Evolutionary conservation across 2,113 vertebrate species (phyloP), one percentile per base, ranked within the genome.

Genomic region (Cromileptes altivelis): DNA sequence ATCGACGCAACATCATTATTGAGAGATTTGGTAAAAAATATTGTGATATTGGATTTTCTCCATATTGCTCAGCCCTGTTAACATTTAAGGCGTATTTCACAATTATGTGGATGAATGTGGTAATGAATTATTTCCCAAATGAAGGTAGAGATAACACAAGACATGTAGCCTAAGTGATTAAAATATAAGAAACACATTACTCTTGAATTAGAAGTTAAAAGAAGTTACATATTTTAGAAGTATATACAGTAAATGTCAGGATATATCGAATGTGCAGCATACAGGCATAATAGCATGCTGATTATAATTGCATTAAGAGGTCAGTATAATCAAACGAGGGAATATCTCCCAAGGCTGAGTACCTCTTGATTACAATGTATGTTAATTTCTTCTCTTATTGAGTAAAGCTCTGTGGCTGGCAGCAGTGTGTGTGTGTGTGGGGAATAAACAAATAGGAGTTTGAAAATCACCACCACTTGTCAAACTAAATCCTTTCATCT

Each of bases 391-490:
- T 33, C 70, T 60, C 45, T 71, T 55, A 67, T 14, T 68, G 30
- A 17, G 11, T 47, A 2, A 25, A 55, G 42, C 56, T 78, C 27
- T 75, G 69, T 25, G 25, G 70, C 58, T 72, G 71, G 79, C 78
- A 75, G 70, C 55, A 50, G n/a, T 56, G 19, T 49, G 30, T 27
- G 30, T 27, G 3, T 37, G 33, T 21, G 42, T 4, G 37, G 18
- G 45, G 53, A 65, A 53, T 88, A 78, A 73, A 86, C 70, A 75
- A 70, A 84, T 14, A 58, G 19, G 12, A 67, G 40, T 81, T 49
- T 64, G 8, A 75, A 50, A 75, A 74, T 72, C 37, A 50, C 45
- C 18, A 60, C 30, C 42, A 30, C 80, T 67, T 73, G 83, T 90
- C 77, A 75, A 65, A 61, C 14, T 47, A 21, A 65, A 69, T 42